A percentile compares a stretch with the other conserved stretches of the same genome.
Evolutionary conservation across 2,888 invertebrate genomes (phyloP).

Genomic region (Metellina segmentata): DNA sequence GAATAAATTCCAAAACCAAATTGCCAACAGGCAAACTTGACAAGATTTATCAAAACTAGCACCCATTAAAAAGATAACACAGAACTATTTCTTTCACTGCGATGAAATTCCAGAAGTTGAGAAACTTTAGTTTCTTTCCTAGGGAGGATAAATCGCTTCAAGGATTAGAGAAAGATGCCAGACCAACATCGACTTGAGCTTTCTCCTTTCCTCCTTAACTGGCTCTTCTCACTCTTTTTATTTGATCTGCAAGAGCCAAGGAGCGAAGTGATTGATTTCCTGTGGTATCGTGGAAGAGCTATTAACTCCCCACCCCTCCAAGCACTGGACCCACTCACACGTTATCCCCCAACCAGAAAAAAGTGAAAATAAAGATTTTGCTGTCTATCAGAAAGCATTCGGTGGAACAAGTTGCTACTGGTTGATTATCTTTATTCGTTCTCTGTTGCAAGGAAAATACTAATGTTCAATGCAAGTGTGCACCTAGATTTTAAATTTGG

Average conservation of each 20-base stretch:
- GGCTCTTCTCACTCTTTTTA: neutral
- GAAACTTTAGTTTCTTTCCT: neutral
- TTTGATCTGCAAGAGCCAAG: neutral
- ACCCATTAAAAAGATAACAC: neutral
- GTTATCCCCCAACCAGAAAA: neutral
- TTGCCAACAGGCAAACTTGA: no score
- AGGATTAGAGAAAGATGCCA: neutral
- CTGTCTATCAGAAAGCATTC: neutral
- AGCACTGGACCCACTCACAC: neutral
- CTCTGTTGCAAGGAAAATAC: no score
- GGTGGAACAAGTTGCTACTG: neutral
- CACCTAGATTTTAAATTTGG: no score
- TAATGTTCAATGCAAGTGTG: no score
- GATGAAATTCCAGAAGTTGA: neutral
- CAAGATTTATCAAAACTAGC: neutral
- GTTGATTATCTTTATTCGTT: neutral
- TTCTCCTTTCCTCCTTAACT: neutral
- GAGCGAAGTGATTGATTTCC: neutral
- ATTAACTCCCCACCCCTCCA: neutral
- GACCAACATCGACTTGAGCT: neutral
- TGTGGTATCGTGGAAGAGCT: neutral
- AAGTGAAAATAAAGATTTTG: neutral
- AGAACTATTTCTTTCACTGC: neutral
- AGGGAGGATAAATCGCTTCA: neutral
- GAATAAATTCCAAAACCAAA: no score